These are phyloP conservation scores for Acromyrmex charruanus DNA, from an alignment of 1,140 invertebrate genomes.

Conservation along the genomic window DNA sequence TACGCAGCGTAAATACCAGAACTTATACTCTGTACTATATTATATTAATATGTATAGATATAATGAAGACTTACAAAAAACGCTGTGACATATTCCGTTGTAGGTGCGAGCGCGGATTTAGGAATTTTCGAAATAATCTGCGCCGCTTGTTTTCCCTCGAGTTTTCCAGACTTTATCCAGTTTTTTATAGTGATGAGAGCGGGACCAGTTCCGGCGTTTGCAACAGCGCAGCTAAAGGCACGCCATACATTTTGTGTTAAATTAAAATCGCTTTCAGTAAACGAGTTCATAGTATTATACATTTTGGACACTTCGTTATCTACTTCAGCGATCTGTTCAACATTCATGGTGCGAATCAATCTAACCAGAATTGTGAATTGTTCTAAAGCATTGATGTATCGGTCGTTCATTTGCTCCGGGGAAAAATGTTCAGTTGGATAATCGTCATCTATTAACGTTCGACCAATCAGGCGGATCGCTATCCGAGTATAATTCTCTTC, in stretches of 20 bases:
- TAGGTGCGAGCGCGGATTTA: constrained; percentile 87
- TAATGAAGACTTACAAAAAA: constrained; percentile 87
- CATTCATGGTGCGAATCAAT: constrained; percentile 88
- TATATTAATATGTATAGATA: neutral
- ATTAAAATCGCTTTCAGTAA: too few species aligned
- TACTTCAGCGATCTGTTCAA: constrained; percentile 86
- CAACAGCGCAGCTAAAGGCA: constrained; percentile 88
- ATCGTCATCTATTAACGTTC: constrained; percentile 80
- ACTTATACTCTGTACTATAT: neutral
- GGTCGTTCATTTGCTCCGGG: neutral
- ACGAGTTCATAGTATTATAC: too few species aligned
- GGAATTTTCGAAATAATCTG: constrained; percentile 86
- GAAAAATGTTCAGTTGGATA: constrained; percentile 74
- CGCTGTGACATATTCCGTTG: constrained; percentile 88
- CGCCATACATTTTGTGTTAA: constrained; percentile 80
- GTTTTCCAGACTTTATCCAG: constrained; percentile 88
- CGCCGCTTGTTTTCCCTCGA: constrained; percentile 87
- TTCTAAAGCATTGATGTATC: constrained; percentile 78
- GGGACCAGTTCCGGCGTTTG: constrained; percentile 89
- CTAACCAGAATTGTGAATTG: constrained; percentile 89
- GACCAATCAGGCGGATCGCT: constrained; percentile 85
- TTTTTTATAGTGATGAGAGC: constrained; percentile 88
- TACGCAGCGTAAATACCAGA: too few species aligned
- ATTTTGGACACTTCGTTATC: neutral
- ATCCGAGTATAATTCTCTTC: constrained; percentile 79